Evolutionary conservation across 2,113 vertebrate species (phyloP), one percentile per base, ranked within the genome.

Genomic region (Aptenodytes patagonicus): DNA sequence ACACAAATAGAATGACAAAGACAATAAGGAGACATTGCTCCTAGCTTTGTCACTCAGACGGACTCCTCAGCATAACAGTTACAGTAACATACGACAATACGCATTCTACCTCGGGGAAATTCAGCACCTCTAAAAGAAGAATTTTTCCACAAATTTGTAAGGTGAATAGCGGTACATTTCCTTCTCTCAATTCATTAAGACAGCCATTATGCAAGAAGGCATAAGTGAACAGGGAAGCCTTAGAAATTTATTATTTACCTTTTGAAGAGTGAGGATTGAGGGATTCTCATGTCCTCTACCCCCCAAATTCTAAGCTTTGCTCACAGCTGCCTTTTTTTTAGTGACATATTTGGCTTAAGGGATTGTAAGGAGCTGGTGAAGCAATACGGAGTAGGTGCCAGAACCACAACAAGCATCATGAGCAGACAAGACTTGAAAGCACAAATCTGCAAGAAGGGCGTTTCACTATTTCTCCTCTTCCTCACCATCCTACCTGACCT

Each of bases 71-170:
- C 70, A 21, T 13, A 69, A 36, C 68, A 60, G 24, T 55, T 61
- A 61, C 57, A 42, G 57, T 42, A 34, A 65, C 65, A 68, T 38
- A 61, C 17, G 51, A 49, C 21, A 71, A 87, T n/a, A 66, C 12
- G 57, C 91, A 93, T 91, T 94, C 95, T 93, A 95, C 97, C 95
- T 95, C 96, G 1, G 86, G 83, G n/a, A 96, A 46, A 21, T 46
- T 85, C 62, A 64, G 44, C 51, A 61, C 49, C n/a, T 83, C 88
- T 31, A 26, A 52, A 61, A 47, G 26, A 73, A 46, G 21, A 13
- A 5, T 76, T 68, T 78, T 11, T 10, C 61, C 58, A 38, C 3
- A 7, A 18, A 20, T 69, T 21, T 51, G 1, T 58, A 54, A 51
- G 31, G 36, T 31, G 65, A 28, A 52, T 31, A 69, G 62, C 26